Evolutionary conservation across 2,888 invertebrate genomes (phyloP), one percentile per base, ranked within the genome.

Genomic region (Thumatha senex): DNA sequence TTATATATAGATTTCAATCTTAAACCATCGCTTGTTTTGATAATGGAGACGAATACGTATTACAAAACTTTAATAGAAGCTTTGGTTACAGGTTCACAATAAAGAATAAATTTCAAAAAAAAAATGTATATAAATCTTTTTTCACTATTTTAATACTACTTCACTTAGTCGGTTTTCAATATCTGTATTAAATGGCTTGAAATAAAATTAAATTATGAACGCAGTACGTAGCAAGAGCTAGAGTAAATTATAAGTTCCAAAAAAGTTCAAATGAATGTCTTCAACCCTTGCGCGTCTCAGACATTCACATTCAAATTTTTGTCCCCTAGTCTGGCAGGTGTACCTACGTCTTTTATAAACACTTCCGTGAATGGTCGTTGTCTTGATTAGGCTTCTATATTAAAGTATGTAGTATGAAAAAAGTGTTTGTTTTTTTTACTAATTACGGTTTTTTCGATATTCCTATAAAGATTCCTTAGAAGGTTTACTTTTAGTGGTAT

Each of bases 241-340:
- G 48, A 52, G 48, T 41, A 41, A 53, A 61, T 56, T 50, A 47
- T 39, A 62, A 66, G 36, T 66, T 65, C 40, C 4, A 40, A 68
- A 64, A 74, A 72, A 72, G 64, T 68, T 63, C 64, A 53, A 74
- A 72, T 65, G 63, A 74, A 72, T 70, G 76, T 80, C 80, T 83
- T 78, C 58, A 80, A 82, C 84, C 89, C 87, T 89, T 86, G 79
- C 70, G 74, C 58, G 54, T 70, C 69, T 63, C 51, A 59, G 61
- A 72, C 64, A 84, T 85, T 89, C 84, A 86, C 76, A 89, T 89
- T 90, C 77, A 87, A 88, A 89, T 67, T 63, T 56, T 45, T 83
- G 84, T 84, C 86, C 82, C 84, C 82, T 55, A 44, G 61, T 56
- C 67, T 61, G 76, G 86, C 87, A 87, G 87, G 83, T 84, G 87